A percentile compares a stretch with the other conserved stretches of the same genome.
These are phyloP conservation scores for Andrena trimmerana DNA, from an alignment of 2,888 invertebrate genomes.

Conservation along the genomic window DNA sequence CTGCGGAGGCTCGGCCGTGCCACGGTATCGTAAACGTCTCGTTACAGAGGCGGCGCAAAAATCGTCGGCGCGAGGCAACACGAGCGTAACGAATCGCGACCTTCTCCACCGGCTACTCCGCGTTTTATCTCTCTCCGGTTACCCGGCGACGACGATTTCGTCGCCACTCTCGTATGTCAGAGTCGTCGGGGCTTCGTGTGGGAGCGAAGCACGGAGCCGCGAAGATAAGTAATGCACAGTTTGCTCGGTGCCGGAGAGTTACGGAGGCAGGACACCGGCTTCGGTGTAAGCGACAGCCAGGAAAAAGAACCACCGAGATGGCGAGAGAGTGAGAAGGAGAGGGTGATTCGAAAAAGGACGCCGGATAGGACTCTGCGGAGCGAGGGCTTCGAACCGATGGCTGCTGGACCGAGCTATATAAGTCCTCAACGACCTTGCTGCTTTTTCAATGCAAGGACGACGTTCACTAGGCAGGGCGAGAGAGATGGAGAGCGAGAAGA, in stretches of 20 bases:
- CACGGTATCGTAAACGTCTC: constrained; percentile 40
- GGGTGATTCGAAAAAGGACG: constrained; percentile 55
- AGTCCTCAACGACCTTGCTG: constrained; percentile 77
- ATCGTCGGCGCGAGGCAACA: constrained; percentile 27
- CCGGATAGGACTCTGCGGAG: constrained; percentile 48
- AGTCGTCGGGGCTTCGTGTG: constrained; percentile 41
- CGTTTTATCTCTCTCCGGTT: constrained; percentile 56
- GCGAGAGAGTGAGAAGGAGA: constrained; percentile 6
- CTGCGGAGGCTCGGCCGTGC: not conserved
- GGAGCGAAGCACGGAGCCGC: constrained; percentile 45
- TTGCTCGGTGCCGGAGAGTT: constrained; percentile 40
- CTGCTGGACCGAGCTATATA: constrained; percentile 67
- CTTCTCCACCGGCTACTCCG: constrained; percentile 20
- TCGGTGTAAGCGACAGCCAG: constrained; percentile 4
- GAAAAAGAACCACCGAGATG: not conserved
- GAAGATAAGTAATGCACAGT: constrained; percentile 65
- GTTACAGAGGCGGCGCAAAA: constrained; percentile 35
- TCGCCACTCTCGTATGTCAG: constrained; percentile 56
- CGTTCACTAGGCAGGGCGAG: constrained; percentile 56
- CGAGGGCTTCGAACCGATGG: constrained; percentile 63
- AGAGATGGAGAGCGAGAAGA: constrained; percentile 11
- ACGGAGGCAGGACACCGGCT: constrained; percentile 47
- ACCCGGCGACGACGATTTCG: constrained; percentile 47
- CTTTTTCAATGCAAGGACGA: constrained; percentile 80
- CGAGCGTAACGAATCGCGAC: constrained; percentile 34